A percentile compares a stretch with the other conserved stretches of the same genome.
These are phyloP conservation scores for Atrichornis clamosus DNA, from an alignment of 2,113 vertebrate species.

Conservation along the genomic window DNA sequence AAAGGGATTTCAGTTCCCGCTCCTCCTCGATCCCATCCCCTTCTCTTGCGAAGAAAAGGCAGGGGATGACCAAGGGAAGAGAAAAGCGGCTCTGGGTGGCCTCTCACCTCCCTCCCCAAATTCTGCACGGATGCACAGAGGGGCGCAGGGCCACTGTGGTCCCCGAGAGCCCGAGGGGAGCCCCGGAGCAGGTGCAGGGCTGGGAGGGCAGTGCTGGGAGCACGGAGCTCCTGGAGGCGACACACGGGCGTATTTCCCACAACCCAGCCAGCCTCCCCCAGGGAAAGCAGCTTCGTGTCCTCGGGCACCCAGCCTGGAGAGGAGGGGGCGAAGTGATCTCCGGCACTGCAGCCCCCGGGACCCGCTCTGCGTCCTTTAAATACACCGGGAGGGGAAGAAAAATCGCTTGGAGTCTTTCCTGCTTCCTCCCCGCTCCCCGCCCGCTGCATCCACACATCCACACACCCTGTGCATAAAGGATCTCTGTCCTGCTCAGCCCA, in stretches of 20 bases:
- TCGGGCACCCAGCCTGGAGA: not conserved
- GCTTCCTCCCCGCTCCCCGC: not conserved
- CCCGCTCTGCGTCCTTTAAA: not conserved
- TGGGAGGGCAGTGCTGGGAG: not conserved
- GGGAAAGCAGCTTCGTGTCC: not conserved
- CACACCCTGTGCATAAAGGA: slow-evolving; percentile 17
- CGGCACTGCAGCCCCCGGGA: not conserved
- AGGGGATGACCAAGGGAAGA: not conserved
- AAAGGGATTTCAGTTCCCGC: not conserved
- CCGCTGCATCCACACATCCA: not conserved
- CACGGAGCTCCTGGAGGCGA: not conserved
- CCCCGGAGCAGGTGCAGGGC: not conserved
- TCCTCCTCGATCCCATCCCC: not conserved
- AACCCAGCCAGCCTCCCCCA: not conserved
- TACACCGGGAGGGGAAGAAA: not conserved
- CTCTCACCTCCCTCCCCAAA: not conserved
- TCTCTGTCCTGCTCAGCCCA: slow-evolving; percentile 50
- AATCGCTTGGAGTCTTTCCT: not conserved
- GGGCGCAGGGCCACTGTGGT: not conserved
- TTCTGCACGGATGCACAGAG: not conserved
- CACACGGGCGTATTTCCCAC: not conserved
- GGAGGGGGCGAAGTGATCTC: not conserved
- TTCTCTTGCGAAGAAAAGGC: not conserved
- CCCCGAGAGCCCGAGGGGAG: not conserved
- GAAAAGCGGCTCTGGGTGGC: not conserved